A percentile compares a stretch with the other conserved stretches of the same genome.
These are phyloP conservation scores for Cryptoblepharus egeriae DNA, from an alignment of 2,797 vertebrate species.

Conservation along the genomic window DNA sequence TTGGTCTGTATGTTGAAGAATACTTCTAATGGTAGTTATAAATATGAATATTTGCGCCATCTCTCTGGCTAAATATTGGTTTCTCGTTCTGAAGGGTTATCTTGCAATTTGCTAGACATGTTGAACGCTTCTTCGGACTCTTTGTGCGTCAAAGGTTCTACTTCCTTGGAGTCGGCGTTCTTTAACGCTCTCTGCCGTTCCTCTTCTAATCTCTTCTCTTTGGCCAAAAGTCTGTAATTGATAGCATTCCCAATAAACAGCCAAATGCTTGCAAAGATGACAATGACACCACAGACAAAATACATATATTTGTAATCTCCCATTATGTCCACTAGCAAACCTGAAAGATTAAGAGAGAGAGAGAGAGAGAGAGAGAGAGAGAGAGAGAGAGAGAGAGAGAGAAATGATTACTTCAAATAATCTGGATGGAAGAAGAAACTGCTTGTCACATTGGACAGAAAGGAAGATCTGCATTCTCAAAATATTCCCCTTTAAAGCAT, in stretches of 20 bases:
- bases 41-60: constrained; percentile 54
- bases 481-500: not conserved
- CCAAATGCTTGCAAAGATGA: constrained; percentile 89
- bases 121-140: constrained; percentile 70
- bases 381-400: not conserved
- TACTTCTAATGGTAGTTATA: constrained; percentile 62
- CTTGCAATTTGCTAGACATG: constrained; percentile 64
- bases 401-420: constrained; percentile 21
- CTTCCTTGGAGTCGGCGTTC: constrained; percentile 70
- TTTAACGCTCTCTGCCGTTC: constrained; percentile 76
- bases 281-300: constrained; percentile 86
- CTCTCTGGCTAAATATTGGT: constrained; percentile 87
- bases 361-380: not conserved
- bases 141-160: constrained; percentile 73
- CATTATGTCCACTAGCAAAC: constrained; percentile 92
- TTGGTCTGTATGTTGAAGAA: constrained; percentile 57
- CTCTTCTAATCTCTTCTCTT: constrained; percentile 82
- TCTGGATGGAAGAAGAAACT: not conserved
- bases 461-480: not conserved
- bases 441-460: not conserved
- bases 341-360: constrained; percentile 78
- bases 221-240: constrained; percentile 92
- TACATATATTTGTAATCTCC: constrained; percentile 94
- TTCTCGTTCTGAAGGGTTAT: constrained; percentile 86
- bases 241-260: constrained; percentile 94